A percentile compares a stretch with the other conserved stretches of the same genome.
Evolutionary conservation across 37 sponge, comb jelly and placozoan species (phyloP).

Genomic region (Mnemiopsis leidyi): DNA sequence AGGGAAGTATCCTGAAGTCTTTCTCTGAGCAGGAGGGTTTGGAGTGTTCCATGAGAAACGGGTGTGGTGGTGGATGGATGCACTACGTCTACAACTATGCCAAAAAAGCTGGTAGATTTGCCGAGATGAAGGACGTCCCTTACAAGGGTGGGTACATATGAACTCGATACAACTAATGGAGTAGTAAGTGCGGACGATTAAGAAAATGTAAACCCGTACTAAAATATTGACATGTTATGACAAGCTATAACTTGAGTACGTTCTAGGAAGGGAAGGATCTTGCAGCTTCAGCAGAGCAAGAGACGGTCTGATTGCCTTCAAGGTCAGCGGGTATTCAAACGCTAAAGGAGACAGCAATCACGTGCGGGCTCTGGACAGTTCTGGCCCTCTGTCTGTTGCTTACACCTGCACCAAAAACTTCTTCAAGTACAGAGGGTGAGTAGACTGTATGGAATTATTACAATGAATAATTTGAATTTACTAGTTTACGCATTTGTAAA

Average conservation of each 20-base stretch:
- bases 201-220: too few relatives aligned
- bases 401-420: not conserved
- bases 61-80: constrained; percentile 27
- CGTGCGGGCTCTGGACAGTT: not conserved
- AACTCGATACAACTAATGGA: too few relatives aligned
- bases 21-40: constrained; percentile 29
- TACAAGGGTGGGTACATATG: not conserved
- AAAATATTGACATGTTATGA: too few relatives aligned
- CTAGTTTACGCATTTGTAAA: too few relatives aligned
- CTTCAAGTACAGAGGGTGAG: constrained; percentile 21
- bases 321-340: not conserved
- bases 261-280: not conserved
- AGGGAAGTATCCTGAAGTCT: not conserved
- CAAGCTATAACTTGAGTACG: too few relatives aligned
- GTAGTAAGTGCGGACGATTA: too few relatives aligned
- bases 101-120: not conserved
- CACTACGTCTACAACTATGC: constrained; percentile 20
- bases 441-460: too few relatives aligned
- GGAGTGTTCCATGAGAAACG: constrained; percentile 13
- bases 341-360: not conserved
- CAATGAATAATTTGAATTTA: too few relatives aligned
- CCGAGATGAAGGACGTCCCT: not conserved
- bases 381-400: constrained; percentile 16
- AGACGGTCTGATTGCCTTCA: constrained; percentile 32
- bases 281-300: not conserved